Evolutionary conservation across 2,888 invertebrate genomes (phyloP).

Genomic region (Megastigmus dorsalis): DNA sequence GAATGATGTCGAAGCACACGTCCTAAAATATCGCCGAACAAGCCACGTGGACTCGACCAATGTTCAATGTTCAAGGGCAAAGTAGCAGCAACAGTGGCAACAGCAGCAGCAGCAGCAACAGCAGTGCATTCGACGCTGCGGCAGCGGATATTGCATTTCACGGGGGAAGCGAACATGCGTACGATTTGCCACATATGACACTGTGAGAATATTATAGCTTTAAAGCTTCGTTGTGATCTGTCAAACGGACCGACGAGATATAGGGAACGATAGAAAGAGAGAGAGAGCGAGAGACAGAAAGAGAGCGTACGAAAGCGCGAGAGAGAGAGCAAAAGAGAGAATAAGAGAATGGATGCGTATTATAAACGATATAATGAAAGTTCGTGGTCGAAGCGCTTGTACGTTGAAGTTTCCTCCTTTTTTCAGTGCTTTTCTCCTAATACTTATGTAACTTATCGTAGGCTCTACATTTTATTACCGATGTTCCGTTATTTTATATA

Average conservation of each 20-base stretch:
- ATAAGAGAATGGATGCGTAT: constrained; percentile 22
- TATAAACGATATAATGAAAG: constrained; percentile 47
- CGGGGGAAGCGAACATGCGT: constrained; percentile 32
- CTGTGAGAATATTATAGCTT: constrained; percentile 55
- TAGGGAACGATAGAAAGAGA: no score
- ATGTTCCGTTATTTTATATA: constrained; percentile 53
- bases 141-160: constrained; percentile 47
- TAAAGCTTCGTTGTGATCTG: constrained; percentile 55
- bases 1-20: constrained; percentile 82
- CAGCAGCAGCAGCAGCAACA: neutral
- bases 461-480: constrained; percentile 47
- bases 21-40: constrained; percentile 44
- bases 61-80: constrained; percentile 22
- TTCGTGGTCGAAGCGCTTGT: constrained; percentile 46
- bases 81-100: neutral
- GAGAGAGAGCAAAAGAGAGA: neutral
- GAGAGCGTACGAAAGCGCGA: constrained; percentile 1
- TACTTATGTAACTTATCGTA: constrained; percentile 30
- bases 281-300: constrained; percentile 4
- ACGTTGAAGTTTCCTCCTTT: constrained; percentile 42
- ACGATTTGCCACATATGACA: constrained; percentile 43
- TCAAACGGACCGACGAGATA: constrained; percentile 47
- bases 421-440: constrained; percentile 48
- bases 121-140: constrained; percentile 29
- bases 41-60: constrained; percentile 38